These are phyloP conservation scores for Megalopta genalis DNA, from an alignment of 1,140 invertebrate genomes.

Conservation along the genomic window DNA sequence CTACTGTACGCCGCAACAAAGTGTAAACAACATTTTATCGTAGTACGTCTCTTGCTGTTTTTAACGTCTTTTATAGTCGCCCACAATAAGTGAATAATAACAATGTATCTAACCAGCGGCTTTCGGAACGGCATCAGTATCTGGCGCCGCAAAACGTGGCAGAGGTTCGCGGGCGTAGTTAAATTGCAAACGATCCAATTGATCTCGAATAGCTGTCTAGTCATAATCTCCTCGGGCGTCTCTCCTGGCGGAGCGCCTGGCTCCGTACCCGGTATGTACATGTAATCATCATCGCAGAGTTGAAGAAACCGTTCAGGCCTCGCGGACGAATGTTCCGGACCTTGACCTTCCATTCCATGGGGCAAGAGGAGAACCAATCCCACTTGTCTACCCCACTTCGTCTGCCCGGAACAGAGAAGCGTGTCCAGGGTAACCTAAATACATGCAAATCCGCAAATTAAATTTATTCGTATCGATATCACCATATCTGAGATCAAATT, in stretches of 20 bases:
- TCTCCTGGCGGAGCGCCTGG: constrained; percentile 63
- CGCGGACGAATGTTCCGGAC: constrained; percentile 92
- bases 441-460: not conserved
- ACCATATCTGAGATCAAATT: not conserved
- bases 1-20: too few relatives aligned
- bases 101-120: constrained; percentile 83
- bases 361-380: constrained; percentile 92
- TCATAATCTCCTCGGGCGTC: constrained; percentile 80
- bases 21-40: too few relatives aligned
- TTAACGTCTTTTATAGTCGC: too few relatives aligned
- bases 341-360: constrained; percentile 94
- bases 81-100: too few relatives aligned
- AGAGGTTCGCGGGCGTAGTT: constrained; percentile 92
- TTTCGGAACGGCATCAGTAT: constrained; percentile 90
- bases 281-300: constrained; percentile 88
- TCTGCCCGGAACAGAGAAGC: constrained; percentile 88
- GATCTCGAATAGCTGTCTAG: constrained; percentile 87
- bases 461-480: too few relatives aligned
- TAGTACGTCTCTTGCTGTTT: too few relatives aligned
- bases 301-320: constrained; percentile 91
- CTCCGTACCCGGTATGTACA: constrained; percentile 81
- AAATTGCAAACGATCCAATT: constrained; percentile 93
- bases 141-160: constrained; percentile 92
- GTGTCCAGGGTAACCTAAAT: constrained; percentile 91
- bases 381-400: constrained; percentile 92